Conservation (phyloP, 2,113 vertebrate species). For the Mandrillus leucophaeus region DNA sequence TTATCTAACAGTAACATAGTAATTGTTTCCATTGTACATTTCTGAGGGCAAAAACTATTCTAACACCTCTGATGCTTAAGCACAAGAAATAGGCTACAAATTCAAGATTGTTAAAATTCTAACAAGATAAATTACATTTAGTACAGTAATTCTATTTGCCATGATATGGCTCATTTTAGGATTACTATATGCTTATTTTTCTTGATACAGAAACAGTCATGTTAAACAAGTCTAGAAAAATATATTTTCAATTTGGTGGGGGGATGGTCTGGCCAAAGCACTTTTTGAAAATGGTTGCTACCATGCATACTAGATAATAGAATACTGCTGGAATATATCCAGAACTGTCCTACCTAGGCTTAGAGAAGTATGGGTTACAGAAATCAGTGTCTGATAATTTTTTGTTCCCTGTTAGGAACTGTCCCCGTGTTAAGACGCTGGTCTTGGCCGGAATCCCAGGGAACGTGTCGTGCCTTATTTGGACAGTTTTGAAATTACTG, state of each 20-base stretch:
- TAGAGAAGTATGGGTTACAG: neutral
- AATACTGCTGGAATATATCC: neutral
- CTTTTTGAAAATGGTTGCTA: neutral
- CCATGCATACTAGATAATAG: neutral
- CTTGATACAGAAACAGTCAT: neutral
- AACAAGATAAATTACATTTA: neutral
- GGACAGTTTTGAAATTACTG: neutral
- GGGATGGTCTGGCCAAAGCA: neutral
- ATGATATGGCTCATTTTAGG: neutral
- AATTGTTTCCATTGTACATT: neutral
- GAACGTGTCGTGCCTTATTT: neutral
- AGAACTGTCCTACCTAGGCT: neutral
- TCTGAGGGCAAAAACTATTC: neutral
- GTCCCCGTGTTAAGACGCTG: neutral
- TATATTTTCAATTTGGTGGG: neutral
- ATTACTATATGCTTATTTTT: neutral
- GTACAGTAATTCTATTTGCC: neutral
- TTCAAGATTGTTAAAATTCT: slow-evolving; percentile 1
- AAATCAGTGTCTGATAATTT: neutral
- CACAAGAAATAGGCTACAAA: neutral
- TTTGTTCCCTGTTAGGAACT: neutral
- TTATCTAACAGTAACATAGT: neutral
- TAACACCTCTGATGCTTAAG: neutral
- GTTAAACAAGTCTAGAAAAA: neutral
- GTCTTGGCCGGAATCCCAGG: neutral